These are phyloP conservation scores for Periplaneta americana DNA, from an alignment of 1,140 invertebrate species.

Conservation along the genomic window DNA sequence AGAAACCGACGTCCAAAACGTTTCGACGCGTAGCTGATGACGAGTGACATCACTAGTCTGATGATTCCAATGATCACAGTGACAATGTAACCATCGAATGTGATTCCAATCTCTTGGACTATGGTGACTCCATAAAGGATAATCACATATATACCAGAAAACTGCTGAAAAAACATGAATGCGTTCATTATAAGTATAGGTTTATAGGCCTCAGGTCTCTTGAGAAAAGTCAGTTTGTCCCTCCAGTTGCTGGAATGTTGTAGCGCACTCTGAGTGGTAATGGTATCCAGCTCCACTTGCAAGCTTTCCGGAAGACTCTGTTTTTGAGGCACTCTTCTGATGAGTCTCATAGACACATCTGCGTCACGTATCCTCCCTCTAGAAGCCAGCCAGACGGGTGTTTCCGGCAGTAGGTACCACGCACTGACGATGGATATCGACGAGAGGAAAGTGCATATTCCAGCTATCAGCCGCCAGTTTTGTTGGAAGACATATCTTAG, in stretches of 20 bases:
- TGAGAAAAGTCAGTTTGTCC: conserved; percentile 21
- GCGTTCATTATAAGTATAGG: conserved; percentile 61
- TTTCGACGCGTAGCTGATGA: conserved; percentile 47
- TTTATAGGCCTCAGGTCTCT: conserved; percentile 46
- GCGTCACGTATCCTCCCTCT: background rate
- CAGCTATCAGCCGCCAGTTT: background rate
- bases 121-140: conserved; percentile 69
- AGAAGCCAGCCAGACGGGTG: background rate
- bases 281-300: background rate
- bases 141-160: conserved; percentile 67
- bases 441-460: background rate
- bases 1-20: conserved; percentile 49
- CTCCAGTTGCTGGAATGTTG: conserved; percentile 16
- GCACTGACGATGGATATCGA: background rate
- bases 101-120: conserved; percentile 46
- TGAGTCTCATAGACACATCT: background rate
- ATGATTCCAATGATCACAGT: conserved; percentile 54
- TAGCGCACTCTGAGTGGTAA: too few relatives aligned
- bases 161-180: conserved; percentile 72
- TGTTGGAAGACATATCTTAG: background rate
- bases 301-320: background rate
- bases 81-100: background rate
- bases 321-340: background rate
- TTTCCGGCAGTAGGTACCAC: background rate
- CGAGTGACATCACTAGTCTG: conserved; percentile 40